These are phyloP conservation scores for Hydractinia symbiolongicarpus DNA, from an alignment of 30 jellyfish, hydroid and myxozoan species.

Conservation along the genomic window DNA sequence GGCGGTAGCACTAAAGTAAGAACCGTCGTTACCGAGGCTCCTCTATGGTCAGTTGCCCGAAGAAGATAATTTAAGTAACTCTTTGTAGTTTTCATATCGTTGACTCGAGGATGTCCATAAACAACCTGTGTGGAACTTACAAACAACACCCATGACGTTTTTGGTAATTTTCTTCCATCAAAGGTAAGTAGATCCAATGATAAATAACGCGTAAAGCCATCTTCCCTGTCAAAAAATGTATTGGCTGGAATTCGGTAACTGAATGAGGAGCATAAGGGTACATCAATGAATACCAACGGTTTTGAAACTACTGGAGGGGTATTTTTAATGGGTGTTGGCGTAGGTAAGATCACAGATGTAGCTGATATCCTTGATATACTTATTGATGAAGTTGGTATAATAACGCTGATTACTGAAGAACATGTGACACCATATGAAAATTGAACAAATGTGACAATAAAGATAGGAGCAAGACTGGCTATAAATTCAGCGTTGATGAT, in stretches of 20 bases:
- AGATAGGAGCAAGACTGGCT: slow-evolving; percentile 45
- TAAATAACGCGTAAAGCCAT: slow-evolving; percentile 35
- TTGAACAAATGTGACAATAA: slow-evolving; percentile 24
- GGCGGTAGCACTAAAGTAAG: slow-evolving; percentile 47
- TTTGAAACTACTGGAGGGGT: slow-evolving; percentile 35
- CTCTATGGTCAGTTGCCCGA: slow-evolving; percentile 62
- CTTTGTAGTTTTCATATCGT: slow-evolving; percentile 35
- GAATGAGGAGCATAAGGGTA: slow-evolving; percentile 23
- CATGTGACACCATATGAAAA: background rate
- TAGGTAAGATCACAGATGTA: background rate
- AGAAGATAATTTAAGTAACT: slow-evolving; percentile 47
- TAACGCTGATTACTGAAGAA: background rate
- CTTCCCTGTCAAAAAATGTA: slow-evolving; percentile 39
- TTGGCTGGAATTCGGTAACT: slow-evolving; percentile 33
- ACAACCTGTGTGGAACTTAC: slow-evolving; percentile 69
- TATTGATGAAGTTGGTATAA: background rate
- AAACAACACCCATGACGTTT: slow-evolving; percentile 77
- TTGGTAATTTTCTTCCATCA: slow-evolving; percentile 3
- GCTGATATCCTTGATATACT: background rate
- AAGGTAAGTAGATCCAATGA: background rate
- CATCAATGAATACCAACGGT: slow-evolving; percentile 6
- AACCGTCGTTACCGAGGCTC: slow-evolving; percentile 51
- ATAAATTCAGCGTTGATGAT: slow-evolving; percentile 48
- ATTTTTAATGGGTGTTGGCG: slow-evolving; percentile 22
- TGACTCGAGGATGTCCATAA: slow-evolving; percentile 58